Evolutionary conservation across 2,797 vertebrate species (phyloP), one percentile per base, ranked within the genome.

Genomic region (Varecia variegata): DNA sequence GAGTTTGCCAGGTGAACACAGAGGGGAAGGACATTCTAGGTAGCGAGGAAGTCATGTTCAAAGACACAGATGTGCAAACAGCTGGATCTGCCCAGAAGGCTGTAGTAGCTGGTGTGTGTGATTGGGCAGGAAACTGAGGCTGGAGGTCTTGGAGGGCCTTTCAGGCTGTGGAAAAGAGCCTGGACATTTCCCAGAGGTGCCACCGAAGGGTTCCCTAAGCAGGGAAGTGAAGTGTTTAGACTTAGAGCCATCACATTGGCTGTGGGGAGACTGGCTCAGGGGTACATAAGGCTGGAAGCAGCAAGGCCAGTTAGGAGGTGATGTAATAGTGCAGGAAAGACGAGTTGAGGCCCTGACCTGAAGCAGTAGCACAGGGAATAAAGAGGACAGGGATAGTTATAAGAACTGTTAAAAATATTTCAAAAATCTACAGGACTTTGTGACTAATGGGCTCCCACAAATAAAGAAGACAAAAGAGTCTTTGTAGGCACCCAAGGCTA

Each of bases 81-180:
- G 74, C 32, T 23, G 1, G 30, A 8, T 70, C 43, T 62, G 18
- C 35, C n/a, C 68, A 67, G 62, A 77, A 88, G 73, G 67, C 38
- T 17, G 14, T 30, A 14, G 38, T 83, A 0, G 1, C 15, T 30
- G 23, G 4, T 20, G 12, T 50, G 12, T 17, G 4, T n/a, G 38
- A 18, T 45, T 60, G 38, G 67, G 14, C 71, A 60, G 14, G 54
- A 17, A 68, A 76, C 38, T 18, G 35, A 56, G 45, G 15, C 10
- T 14, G n/a, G 30, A 94, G 32, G 25, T 71, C n/a, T 7, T 32
- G 20, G 52, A 60, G 40, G 30, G 13, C 67, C 30, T 65, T 38
- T 13, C 13, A 9, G 65, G 13, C 0, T 1, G 0, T 15, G 9
- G 18, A 11, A 47, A 79, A 65, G 25, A 90, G 58, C 20, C n/a